A percentile compares a stretch with the other conserved stretches of the same genome.
phyloP scores from a whole-genome alignment of 2,113 vertebrate species.

The Sturnus vulgaris region DNA sequence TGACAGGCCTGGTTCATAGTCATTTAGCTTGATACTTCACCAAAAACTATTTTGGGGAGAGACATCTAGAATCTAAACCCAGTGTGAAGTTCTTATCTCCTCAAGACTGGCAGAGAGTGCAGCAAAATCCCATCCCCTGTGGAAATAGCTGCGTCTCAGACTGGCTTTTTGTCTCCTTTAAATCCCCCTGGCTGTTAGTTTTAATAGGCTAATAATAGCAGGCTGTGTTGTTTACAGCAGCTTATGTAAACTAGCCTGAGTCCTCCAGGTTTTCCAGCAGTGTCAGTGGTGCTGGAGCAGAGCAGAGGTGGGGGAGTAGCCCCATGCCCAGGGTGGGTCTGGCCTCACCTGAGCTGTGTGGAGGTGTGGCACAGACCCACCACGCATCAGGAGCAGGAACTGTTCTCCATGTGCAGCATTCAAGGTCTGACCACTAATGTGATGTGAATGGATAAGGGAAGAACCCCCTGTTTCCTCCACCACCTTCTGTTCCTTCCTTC shows the following conservation, averaged over 20 bases:
- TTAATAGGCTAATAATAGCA: conserved; percentile 52
- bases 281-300: background rate
- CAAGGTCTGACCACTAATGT: background rate
- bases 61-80: background rate
- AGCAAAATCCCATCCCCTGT: background rate
- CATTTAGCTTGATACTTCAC: background rate
- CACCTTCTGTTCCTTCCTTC: background rate
- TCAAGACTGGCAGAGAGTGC: background rate
- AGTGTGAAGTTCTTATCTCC: background rate
- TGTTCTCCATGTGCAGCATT: background rate
- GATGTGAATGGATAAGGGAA: background rate
- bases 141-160: background rate
- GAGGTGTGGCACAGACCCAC: background rate
- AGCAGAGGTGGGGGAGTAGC: background rate
- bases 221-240: background rate
- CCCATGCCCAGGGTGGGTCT: background rate
- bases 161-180: background rate
- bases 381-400: accelerated
- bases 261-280: background rate
- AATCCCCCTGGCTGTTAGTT: conserved; percentile 12
- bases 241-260: background rate
- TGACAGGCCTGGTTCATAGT: background rate
- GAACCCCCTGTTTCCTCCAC: background rate
- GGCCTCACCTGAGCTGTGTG: accelerated
- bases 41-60: background rate